Percentiles rank a stretch among this genome's conserved stretches.
phyloP scores from a whole-genome alignment of 2,113 vertebrate species.

The Pelecanus crispus region DNA sequence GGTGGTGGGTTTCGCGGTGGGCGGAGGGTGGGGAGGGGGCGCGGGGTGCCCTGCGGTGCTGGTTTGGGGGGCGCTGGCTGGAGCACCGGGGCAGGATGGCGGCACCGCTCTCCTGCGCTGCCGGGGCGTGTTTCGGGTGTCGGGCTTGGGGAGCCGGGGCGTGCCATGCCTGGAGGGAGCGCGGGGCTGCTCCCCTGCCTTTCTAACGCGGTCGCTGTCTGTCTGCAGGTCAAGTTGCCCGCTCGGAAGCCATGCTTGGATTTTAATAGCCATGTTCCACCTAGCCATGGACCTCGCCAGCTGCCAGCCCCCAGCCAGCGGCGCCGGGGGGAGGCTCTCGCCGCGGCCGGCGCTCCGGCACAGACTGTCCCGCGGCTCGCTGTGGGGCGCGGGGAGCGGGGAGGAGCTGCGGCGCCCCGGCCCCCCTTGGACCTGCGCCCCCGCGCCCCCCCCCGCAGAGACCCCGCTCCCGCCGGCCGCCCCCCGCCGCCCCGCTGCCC shows the following conservation, averaged over 20 bases:
- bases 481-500: constrained; percentile 2
- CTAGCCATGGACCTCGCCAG: constrained; percentile 73
- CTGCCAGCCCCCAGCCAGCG: constrained; percentile 63
- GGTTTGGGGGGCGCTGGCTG: accelerated
- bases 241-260: constrained; percentile 78
- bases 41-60: accelerated
- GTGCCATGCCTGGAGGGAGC: neutral
- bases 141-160: neutral
- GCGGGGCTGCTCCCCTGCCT: accelerated
- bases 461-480: constrained; percentile 24
- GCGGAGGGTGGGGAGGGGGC: neutral
- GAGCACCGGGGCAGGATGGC: accelerated
- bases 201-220: constrained; percentile 15
- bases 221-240: constrained; percentile 72
- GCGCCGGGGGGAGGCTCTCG: constrained; percentile 40
- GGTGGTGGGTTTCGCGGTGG: neutral
- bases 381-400: constrained; percentile 57
- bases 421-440: constrained; percentile 53
- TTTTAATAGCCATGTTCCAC: constrained; percentile 80
- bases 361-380: constrained; percentile 34
- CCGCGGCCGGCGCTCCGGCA: constrained; percentile 49
- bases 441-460: neutral
- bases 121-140: too few relatives aligned
- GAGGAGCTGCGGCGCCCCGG: constrained; percentile 28
- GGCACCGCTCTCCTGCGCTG: accelerated